Evolutionary conservation across 2,797 vertebrate species (phyloP).

Genomic region (Phalanger gymnotis): DNA sequence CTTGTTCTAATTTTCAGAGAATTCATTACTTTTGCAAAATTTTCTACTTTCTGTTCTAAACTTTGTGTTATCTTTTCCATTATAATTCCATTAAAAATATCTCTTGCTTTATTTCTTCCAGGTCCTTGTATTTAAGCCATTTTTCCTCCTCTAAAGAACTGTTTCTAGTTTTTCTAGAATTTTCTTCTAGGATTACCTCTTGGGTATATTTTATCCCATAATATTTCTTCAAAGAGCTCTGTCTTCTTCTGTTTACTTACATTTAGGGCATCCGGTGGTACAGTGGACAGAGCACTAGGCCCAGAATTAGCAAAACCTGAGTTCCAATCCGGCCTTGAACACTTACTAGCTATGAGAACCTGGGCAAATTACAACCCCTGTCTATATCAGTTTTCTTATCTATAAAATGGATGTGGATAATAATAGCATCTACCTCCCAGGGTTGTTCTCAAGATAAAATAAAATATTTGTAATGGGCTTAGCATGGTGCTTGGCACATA

Average conservation of each 20-base stretch:
- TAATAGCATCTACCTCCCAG: not conserved
- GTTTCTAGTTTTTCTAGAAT: not conserved
- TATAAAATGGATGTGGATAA: not conserved
- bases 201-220: not conserved
- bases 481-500: not conserved
- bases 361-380: not conserved
- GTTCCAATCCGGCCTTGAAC: not conserved
- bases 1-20: no score
- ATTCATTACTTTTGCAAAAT: no score
- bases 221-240: not conserved
- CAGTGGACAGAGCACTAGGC: not conserved
- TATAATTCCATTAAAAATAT: not conserved
- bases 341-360: not conserved
- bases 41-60: no score
- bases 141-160: not conserved
- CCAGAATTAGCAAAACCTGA: not conserved
- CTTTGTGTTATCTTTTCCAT: no score
- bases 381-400: not conserved
- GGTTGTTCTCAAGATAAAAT: not conserved
- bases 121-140: not conserved
- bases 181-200: not conserved
- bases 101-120: not conserved
- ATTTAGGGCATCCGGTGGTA: not conserved
- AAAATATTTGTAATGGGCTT: not conserved
- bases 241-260: not conserved